These are phyloP conservation scores for Spondyliosoma cantharus DNA, from an alignment of 2,797 vertebrate species.

Conservation along the genomic window DNA sequence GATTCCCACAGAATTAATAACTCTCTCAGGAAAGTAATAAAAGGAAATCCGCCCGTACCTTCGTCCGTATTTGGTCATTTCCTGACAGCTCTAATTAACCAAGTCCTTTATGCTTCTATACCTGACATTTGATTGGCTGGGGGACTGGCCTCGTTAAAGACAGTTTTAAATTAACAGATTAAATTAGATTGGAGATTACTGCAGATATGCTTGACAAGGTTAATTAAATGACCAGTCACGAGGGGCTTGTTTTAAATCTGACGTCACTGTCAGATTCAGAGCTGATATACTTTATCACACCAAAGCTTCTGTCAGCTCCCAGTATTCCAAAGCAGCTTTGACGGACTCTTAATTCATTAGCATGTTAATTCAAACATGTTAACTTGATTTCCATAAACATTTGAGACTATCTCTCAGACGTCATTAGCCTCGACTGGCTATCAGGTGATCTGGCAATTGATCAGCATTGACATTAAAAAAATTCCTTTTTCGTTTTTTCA, in stretches of 20 bases:
- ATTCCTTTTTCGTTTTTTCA: neutral
- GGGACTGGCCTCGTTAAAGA: conserved; percentile 74
- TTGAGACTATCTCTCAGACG: neutral
- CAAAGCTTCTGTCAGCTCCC: neutral
- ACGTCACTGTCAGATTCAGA: conserved; percentile 49
- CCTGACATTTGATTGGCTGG: conserved; percentile 80
- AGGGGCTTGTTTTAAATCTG: conserved; percentile 62
- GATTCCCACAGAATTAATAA: conserved; percentile 70
- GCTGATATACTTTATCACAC: conserved; percentile 32
- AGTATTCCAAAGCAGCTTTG: conserved; percentile 15
- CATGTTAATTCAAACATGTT: neutral
- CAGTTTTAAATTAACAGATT: conserved; percentile 80
- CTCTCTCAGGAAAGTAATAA: conserved; percentile 71
- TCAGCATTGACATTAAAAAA: neutral
- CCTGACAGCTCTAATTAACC: conserved; percentile 80
- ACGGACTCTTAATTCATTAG: neutral
- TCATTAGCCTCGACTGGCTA: neutral
- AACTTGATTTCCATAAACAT: conserved; percentile 1
- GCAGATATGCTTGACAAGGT: conserved; percentile 76
- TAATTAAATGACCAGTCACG: conserved; percentile 80
- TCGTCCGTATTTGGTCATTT: conserved; percentile 72
- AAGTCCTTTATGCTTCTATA: conserved; percentile 65
- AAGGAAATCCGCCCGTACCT: conserved; percentile 49
- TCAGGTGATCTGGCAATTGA: neutral
- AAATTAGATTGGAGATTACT: conserved; percentile 77